phyloP scores from a whole-genome alignment of 1,140 invertebrate genomes.

The Leguminivora glycinivorella region DNA sequence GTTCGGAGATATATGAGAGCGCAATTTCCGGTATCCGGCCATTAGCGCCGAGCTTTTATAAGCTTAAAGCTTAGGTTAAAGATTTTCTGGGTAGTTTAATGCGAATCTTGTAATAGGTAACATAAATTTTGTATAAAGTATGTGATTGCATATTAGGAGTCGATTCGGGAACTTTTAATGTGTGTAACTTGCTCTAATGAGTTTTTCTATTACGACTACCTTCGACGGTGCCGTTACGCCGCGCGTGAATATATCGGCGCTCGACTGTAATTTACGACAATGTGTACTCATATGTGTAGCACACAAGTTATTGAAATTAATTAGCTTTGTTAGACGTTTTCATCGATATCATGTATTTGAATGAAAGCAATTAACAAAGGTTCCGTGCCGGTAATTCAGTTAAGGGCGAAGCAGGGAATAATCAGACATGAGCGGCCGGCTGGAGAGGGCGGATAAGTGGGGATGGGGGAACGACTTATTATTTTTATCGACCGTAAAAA shows the following conservation, averaged over 20 bases:
- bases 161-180: conserved; percentile 75
- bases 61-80: conserved; percentile 81
- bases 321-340: neutral
- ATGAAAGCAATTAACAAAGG: neutral
- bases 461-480: conserved; percentile 50
- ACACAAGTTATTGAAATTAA: neutral
- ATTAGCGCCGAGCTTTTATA: conserved; percentile 85
- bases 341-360: neutral
- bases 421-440: conserved; percentile 74
- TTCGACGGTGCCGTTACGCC: conserved; percentile 38
- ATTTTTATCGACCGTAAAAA: conserved; percentile 68
- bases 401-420: conserved; percentile 61
- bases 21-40: conserved; percentile 92
- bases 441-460: conserved; percentile 40
- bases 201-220: conserved; percentile 49
- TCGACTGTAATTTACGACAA: neutral
- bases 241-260: neutral
- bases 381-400: conserved; percentile 6
- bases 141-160: conserved; percentile 78
- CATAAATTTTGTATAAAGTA: conserved; percentile 78
- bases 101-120: conserved; percentile 79
- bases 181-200: conserved; percentile 76
- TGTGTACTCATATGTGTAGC: neutral
- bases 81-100: conserved; percentile 81
- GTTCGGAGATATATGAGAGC: conserved; percentile 91